Base-by-base conservation (phyloP, 2,113 vertebrate genomes). In the Eretmochelys imbricata region DNA sequence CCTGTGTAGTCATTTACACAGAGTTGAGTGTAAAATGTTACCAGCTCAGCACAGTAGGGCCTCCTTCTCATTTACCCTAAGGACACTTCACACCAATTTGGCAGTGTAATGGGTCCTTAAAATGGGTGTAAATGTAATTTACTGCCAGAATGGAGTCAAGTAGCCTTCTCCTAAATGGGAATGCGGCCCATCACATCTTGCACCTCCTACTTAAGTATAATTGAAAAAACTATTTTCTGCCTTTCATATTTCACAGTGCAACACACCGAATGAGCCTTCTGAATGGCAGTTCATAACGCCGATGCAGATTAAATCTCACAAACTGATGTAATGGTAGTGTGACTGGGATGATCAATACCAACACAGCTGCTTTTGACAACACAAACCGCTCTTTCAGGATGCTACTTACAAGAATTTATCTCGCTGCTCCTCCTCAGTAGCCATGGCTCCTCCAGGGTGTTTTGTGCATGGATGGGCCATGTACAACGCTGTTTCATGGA, bases 401-500 rank as follows among this genome's bases (percentile, higher is more conserved):
- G 78, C 42, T 90, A 95, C 48, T 49, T 55, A 81, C 31, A 14
- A 51, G 2, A 50, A 42, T 25, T 87, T 88, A 82, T 89, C 48
- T 92, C 81, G 1, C 22, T 76, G 90, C 82, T 42, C 88, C 29
- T 90, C 78, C 84, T 80, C 88, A 84, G 79, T 25, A 83, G 29
- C 82, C 92, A 82, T 82, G 27, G 5, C 42, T 94, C n/a, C 35
- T 91, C 24, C 22, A 69, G 31, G 7, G 12, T 87, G 22, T 89
- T 93, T 65, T 91, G 53, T 76, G 90, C 96, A 93, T 4, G 49
- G 17, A 78, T 93, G 38, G 4, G 2, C 35, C 3, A 42, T 82
- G 91, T 93, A 82, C 12, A 93, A 69, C 78, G 42, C 7, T 72
- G 72, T 92, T 95, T 86, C 82, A 38, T 16, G 19, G 54, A 95